Conservation (phyloP, 2,888 invertebrate species). For the Abrostola triplasia region DNA sequence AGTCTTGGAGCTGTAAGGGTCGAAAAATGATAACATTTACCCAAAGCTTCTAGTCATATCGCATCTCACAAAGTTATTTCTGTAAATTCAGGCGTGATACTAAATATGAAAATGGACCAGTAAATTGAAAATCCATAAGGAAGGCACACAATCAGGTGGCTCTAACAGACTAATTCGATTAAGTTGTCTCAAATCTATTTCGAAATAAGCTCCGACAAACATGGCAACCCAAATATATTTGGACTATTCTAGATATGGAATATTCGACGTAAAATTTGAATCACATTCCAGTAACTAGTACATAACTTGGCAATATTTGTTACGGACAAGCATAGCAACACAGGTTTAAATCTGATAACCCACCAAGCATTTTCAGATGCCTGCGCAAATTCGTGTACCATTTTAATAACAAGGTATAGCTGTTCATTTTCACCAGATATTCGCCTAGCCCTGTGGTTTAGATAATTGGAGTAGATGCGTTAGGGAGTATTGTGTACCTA, state of each 20-base stretch:
- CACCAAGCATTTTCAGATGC: conserved; percentile 8
- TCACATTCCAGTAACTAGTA: not conserved
- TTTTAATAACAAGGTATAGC: conserved; percentile 5
- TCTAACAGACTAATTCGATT: too few species aligned
- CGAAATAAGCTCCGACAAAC: not conserved
- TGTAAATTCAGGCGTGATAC: too few species aligned
- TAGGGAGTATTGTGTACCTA: too few species aligned
- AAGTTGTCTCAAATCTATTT: too few species aligned
- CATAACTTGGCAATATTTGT: conserved; percentile 2
- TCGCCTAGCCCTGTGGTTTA: not conserved
- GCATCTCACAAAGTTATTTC: too few species aligned
- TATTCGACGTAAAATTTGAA: not conserved
- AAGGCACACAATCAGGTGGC: too few species aligned
- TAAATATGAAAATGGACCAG: too few species aligned
- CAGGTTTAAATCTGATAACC: not conserved
- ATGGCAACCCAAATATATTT: not conserved
- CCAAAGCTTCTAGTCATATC: too few species aligned
- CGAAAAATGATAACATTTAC: too few species aligned
- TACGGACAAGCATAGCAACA: not conserved
- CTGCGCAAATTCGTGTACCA: conserved; percentile 9
- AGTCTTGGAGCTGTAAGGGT: too few species aligned
- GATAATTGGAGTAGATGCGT: not conserved
- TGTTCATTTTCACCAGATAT: conserved; percentile 5
- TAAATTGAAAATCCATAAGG: too few species aligned
- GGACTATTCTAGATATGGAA: not conserved